These are phyloP conservation scores for Cephus cinctus DNA, from an alignment of 1,140 invertebrate genomes.

Conservation along the genomic window DNA sequence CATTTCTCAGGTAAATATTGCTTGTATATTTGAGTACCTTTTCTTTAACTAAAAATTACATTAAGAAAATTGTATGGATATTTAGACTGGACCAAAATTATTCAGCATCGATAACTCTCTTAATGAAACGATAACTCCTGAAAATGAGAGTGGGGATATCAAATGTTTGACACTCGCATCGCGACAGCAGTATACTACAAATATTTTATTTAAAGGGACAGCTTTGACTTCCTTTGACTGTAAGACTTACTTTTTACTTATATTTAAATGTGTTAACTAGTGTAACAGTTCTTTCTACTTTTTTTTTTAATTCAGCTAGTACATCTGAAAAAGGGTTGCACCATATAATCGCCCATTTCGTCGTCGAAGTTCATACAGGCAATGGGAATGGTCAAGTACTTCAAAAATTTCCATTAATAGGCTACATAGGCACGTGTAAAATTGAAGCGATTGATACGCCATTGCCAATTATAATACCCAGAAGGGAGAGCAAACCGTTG, in stretches of 20 bases:
- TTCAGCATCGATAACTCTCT: constrained; percentile 18
- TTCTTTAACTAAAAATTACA: no score
- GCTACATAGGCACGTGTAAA: constrained; percentile 33
- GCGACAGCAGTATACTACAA: constrained; percentile 10
- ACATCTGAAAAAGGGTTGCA: constrained; percentile 1
- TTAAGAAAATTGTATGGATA: background rate
- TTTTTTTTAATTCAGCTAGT: constrained; percentile 5
- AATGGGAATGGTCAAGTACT: constrained; percentile 25
- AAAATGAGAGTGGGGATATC: background rate
- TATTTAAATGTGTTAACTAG: background rate
- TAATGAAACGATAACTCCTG: background rate
- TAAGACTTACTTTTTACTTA: constrained; percentile 12
- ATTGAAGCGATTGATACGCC: constrained; percentile 36
- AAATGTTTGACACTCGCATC: constrained; percentile 15
- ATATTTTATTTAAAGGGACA: constrained; percentile 23
- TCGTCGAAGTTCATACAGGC: constrained; percentile 24
- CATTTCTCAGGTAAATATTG: constrained; percentile 35
- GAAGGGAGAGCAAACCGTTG: constrained; percentile 33
- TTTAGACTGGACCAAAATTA: constrained; percentile 16
- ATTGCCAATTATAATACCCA: constrained; percentile 30
- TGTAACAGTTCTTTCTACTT: background rate
- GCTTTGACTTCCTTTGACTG: constrained; percentile 19
- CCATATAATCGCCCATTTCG: constrained; percentile 13
- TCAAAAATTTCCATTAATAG: constrained; percentile 35
- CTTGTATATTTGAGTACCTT: constrained; percentile 19